Conservation (phyloP, 2,113 vertebrate species). For the Alethe castanea region DNA sequence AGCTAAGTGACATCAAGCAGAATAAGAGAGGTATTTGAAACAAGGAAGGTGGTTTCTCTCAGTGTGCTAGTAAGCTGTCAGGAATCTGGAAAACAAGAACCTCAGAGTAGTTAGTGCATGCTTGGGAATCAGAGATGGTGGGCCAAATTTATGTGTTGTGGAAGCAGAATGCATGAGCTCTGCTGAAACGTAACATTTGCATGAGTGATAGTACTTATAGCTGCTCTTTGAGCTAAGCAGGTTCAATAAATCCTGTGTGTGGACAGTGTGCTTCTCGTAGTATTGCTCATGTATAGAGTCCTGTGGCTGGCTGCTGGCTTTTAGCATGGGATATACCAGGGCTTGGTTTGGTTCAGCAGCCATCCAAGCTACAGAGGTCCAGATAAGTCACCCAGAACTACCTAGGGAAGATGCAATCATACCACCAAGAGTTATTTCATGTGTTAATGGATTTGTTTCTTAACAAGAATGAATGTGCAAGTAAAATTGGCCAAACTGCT, state of each 20-base stretch:
- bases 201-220: not conserved
- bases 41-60: not conserved
- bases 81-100: not conserved
- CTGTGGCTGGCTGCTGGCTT: not conserved
- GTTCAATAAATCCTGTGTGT: not conserved
- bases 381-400: not conserved
- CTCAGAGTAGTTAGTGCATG: not conserved
- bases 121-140: not conserved
- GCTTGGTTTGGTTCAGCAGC: not conserved
- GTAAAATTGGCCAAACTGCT: not conserved
- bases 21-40: not conserved
- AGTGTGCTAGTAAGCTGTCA: not conserved
- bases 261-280: fast-evolving
- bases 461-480: not conserved
- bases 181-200: fast-evolving
- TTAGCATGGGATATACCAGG: not conserved
- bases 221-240: not conserved
- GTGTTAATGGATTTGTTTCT: not conserved
- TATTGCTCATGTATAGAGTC: not conserved
- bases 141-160: not conserved
- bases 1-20: not conserved
- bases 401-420: not conserved
- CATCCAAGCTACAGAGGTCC: not conserved
- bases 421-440: not conserved
- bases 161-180: not conserved